These are phyloP conservation scores for Ibycter americanus DNA, from an alignment of 2,797 vertebrate species.

Conservation along the genomic window DNA sequence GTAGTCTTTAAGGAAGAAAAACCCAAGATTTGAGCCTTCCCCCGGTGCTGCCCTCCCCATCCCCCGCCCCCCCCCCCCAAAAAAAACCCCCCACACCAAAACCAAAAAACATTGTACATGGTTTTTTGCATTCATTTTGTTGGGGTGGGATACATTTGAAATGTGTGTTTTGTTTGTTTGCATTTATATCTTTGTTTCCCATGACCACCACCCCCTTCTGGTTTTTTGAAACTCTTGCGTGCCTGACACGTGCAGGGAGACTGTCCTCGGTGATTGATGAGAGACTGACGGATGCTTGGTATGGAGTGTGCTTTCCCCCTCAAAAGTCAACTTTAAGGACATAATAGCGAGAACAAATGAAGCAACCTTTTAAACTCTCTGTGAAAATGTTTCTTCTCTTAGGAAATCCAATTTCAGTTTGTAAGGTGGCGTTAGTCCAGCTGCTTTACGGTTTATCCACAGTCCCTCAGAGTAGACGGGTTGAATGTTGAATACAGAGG, in stretches of 20 bases:
- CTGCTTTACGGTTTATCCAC: neutral
- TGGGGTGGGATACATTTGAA: neutral
- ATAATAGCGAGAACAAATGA: neutral
- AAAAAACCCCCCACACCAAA: too few species aligned
- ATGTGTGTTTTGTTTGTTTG: neutral
- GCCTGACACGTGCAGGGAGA: rapidly evolving
- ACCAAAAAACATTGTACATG: rapidly evolving
- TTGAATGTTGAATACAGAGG: neutral
- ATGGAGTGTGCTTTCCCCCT: neutral
- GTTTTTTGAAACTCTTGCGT: rapidly evolving
- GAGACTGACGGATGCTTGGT: neutral
- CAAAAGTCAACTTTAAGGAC: too few species aligned
- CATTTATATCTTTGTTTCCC: neutral
- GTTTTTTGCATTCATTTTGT: neutral
- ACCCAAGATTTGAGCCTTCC: neutral
- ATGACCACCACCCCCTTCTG: rapidly evolving
- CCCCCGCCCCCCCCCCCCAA: too few species aligned
- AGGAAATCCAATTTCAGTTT: neutral
- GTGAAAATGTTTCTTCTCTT: neutral
- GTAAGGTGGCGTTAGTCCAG: neutral
- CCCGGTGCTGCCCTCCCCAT: too few species aligned
- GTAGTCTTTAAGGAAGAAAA: neutral
- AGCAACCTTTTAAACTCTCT: neutral
- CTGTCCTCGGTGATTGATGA: rapidly evolving
- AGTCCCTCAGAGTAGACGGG: neutral